phyloP scores from a whole-genome alignment of 2,888 invertebrate species.

The Campoplex capitator region DNA sequence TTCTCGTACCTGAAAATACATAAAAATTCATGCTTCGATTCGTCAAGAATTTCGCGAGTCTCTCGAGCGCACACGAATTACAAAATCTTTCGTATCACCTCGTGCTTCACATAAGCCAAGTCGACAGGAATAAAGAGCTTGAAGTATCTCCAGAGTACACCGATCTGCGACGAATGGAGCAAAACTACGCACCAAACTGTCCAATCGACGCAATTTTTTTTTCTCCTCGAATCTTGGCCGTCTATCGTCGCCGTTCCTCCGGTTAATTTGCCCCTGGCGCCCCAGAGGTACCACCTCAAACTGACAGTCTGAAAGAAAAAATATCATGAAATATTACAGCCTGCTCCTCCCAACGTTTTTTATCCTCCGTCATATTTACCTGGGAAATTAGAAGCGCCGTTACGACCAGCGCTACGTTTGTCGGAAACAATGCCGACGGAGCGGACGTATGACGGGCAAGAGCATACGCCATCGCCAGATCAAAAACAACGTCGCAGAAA shows the following conservation, averaged over 20 bases:
- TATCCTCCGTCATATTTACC: slow-evolving; percentile 80
- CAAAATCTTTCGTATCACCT: slow-evolving; percentile 85
- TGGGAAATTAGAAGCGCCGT: slow-evolving; percentile 92
- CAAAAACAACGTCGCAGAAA: slow-evolving; percentile 96
- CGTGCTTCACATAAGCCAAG: slow-evolving; percentile 92
- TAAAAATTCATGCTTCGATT: background rate
- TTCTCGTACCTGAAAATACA: slow-evolving; percentile 85
- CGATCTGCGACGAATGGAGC: slow-evolving; percentile 89
- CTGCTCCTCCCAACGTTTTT: background rate
- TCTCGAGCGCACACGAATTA: background rate
- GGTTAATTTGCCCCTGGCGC: slow-evolving; percentile 81
- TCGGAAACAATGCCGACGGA: slow-evolving; percentile 79
- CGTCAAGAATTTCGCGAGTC: no score
- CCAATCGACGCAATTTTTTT: slow-evolving; percentile 77
- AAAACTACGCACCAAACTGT: slow-evolving; percentile 85
- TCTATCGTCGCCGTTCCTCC: slow-evolving; percentile 65
- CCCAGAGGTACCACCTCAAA: slow-evolving; percentile 90
- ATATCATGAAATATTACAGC: background rate
- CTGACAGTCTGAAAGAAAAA: slow-evolving; percentile 87
- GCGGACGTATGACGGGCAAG: slow-evolving; percentile 87
- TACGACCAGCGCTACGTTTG: slow-evolving; percentile 89
- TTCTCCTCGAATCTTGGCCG: slow-evolving; percentile 73
- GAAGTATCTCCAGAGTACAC: slow-evolving; percentile 93
- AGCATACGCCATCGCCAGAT: slow-evolving; percentile 94
- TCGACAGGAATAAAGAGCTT: slow-evolving; percentile 94